Percentiles rank a stretch among this genome's conserved stretches.
phyloP scores from a whole-genome alignment of 2,797 vertebrate species.

The Pygocentrus nattereri region DNA sequence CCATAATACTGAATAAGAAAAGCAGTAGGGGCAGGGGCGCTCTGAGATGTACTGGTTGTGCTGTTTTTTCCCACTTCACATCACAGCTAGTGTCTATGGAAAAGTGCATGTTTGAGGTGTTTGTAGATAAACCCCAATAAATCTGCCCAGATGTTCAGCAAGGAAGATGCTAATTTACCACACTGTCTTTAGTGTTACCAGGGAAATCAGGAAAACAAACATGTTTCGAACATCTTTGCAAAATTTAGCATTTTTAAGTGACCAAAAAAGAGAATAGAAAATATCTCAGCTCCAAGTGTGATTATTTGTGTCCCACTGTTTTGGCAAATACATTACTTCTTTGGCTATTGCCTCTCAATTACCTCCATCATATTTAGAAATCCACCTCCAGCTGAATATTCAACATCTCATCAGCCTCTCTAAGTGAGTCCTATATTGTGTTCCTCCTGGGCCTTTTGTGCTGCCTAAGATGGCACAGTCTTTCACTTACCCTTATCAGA shows the following conservation, averaged over 20 bases:
- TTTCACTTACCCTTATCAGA: slow-evolving; percentile 63
- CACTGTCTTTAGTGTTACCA: background rate
- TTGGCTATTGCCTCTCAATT: slow-evolving; percentile 35
- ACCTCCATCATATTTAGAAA: slow-evolving; percentile 52
- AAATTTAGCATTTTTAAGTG: background rate
- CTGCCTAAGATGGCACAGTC: slow-evolving; percentile 56
- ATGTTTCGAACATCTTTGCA: background rate
- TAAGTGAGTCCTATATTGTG: slow-evolving; percentile 54
- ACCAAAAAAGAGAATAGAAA: background rate
- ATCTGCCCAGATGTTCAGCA: slow-evolving; percentile 19
- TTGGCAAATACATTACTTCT: slow-evolving; percentile 45
- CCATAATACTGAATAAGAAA: background rate
- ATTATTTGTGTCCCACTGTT: slow-evolving; percentile 33
- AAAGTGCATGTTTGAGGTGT: slow-evolving; percentile 29
- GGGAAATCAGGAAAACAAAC: background rate
- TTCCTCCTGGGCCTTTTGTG: slow-evolving; percentile 54
- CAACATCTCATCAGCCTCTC: slow-evolving; percentile 54
- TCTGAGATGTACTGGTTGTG: background rate
- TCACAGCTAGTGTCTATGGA: slow-evolving; percentile 1
- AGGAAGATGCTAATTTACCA: slow-evolving; percentile 16
- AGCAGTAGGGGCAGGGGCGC: background rate
- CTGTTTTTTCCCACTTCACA: slow-evolving; percentile 15
- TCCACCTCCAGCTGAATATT: slow-evolving; percentile 53
- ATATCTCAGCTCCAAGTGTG: slow-evolving; percentile 1
- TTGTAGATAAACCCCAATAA: slow-evolving; percentile 21